Evolutionary conservation across 2,113 vertebrate species (phyloP), one percentile per base, ranked within the genome.

Genomic region (Semnornis frantzii): DNA sequence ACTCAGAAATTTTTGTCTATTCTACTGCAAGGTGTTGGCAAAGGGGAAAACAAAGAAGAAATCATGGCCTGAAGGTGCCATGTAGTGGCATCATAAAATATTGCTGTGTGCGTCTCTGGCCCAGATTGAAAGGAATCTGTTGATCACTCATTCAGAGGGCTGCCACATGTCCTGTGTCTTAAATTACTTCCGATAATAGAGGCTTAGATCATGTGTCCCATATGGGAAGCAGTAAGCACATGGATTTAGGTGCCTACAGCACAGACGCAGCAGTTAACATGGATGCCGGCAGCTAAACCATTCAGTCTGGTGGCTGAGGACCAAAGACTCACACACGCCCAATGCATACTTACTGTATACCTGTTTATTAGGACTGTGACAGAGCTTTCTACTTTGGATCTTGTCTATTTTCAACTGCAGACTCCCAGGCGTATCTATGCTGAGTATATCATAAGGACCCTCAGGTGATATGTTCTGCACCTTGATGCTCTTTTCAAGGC

Each of bases 151-250:
- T 4, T 12, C 15, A 30, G 52, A 44, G 52, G 33, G 30, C 18
- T 90, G 19, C 37, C 16, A 57, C 14, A 31, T 57, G 25, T 10
- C 37, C 16, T 8, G 10, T 12, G 5, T 44, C 50, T 59, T 39
- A 54, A 65, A 63, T 37, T 28, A 76, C 15, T 70, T 80, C 18
- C n/a, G 31, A 12, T 52, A 87, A 31, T 0, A 66, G 52, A 80
- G 57, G 8, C 8, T 65, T 68, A 31, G 5, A 0, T 64, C 0
- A 0, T 25, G 14, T 57, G 72, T 88, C 27, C 11, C 2, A 1
- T 28, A 30, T 12, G 11, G 19, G 63, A 63, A 77, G 6, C 10
- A 33, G 66, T 59, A 25, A 59, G 12, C 54, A 59, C 5, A 2
- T 48, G 30, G 12, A 6, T 87, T 89, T 82, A 72, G 33, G 19